These are phyloP conservation scores for Chloropsis hardwickii DNA, from an alignment of 2,113 vertebrate species.

Conservation along the genomic window DNA sequence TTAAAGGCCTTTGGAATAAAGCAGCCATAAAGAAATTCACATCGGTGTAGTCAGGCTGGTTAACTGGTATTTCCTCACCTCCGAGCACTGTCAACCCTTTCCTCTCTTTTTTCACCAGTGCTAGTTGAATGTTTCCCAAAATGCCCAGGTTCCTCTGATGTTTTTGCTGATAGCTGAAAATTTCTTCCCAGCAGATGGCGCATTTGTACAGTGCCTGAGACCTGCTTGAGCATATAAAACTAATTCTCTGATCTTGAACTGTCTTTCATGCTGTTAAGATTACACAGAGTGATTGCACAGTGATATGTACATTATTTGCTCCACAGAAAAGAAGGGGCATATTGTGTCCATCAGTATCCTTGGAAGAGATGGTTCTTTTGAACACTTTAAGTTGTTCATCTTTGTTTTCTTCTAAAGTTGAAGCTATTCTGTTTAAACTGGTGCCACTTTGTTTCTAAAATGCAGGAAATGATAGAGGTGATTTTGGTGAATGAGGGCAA, in stretches of 20 bases:
- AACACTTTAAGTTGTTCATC: not conserved
- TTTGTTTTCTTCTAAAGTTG: not conserved
- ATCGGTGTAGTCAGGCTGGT: not conserved
- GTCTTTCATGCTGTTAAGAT: not conserved
- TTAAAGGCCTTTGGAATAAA: not conserved
- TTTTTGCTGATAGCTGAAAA: not conserved
- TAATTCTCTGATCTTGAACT: not conserved
- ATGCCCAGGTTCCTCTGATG: not conserved
- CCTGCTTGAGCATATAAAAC: not conserved
- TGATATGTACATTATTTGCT: not conserved
- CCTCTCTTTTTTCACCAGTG: not conserved
- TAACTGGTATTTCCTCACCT: not conserved
- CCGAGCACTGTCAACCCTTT: not conserved
- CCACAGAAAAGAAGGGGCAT: not conserved
- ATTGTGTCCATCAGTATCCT: not conserved
- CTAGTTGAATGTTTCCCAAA: not conserved
- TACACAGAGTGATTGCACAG: not conserved
- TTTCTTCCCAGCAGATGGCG: slow-evolving; percentile 38
- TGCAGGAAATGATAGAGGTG: not conserved
- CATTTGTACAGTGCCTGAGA: not conserved
- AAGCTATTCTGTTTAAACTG: not conserved
- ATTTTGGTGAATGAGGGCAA: not conserved
- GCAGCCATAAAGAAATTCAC: not conserved
- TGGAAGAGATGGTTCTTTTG: not conserved
- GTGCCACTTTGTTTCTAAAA: not conserved